These are phyloP conservation scores for Euclidia mi DNA, from an alignment of 2,888 invertebrate genomes.

Conservation along the genomic window DNA sequence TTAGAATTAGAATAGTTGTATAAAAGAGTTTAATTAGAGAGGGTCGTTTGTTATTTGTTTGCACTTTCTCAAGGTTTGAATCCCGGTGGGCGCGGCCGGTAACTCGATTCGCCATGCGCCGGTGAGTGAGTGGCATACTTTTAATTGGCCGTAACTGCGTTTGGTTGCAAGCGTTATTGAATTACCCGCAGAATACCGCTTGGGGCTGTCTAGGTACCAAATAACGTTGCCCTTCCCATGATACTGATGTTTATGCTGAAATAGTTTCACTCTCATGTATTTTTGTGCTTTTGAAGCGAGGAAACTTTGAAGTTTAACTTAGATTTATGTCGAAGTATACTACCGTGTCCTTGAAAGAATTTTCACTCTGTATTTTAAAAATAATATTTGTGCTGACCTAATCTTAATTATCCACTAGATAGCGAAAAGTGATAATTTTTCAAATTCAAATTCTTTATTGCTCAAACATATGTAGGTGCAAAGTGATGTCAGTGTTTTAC, in stretches of 20 bases:
- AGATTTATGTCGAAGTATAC: too few species aligned
- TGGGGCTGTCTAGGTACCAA: slow-evolving; percentile 70
- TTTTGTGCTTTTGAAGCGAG: background rate
- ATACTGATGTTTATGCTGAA: slow-evolving; percentile 29
- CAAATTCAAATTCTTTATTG: too few species aligned
- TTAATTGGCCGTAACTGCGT: slow-evolving; percentile 89
- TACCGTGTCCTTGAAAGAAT: too few species aligned
- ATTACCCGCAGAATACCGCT: slow-evolving; percentile 79
- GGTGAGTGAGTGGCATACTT: slow-evolving; percentile 86
- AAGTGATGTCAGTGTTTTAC: too few species aligned
- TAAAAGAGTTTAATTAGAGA: slow-evolving; percentile 73
- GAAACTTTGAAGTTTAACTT: background rate
- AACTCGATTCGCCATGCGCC: slow-evolving; percentile 81
- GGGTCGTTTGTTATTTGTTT: slow-evolving; percentile 79
- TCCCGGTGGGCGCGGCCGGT: slow-evolving; percentile 69
- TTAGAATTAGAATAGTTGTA: slow-evolving; percentile 72
- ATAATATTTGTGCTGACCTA: too few species aligned
- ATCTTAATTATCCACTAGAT: too few species aligned
- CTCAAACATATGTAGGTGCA: too few species aligned
- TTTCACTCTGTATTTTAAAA: too few species aligned
- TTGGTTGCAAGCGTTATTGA: slow-evolving; percentile 87
- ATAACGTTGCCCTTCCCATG: slow-evolving; percentile 57
- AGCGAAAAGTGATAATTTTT: too few species aligned
- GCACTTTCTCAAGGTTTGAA: slow-evolving; percentile 73
- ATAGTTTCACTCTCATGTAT: slow-evolving; percentile 2